Evolutionary conservation across 2,797 vertebrate species (phyloP).

Genomic region (Morelia viridis): DNA sequence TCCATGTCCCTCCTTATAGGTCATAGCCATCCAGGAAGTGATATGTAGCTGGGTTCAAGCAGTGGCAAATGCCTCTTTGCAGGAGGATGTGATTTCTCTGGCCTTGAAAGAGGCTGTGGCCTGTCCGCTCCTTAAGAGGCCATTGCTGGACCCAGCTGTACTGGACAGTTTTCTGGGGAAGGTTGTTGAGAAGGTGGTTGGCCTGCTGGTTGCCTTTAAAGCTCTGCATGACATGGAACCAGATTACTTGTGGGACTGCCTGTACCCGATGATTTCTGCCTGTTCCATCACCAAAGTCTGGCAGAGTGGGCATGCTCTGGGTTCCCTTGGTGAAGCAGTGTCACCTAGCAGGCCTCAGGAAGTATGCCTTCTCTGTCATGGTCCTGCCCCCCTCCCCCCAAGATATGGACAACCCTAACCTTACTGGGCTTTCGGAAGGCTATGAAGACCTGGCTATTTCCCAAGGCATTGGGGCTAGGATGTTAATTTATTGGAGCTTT

Average conservation of each 20-base stretch:
- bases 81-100: background rate
- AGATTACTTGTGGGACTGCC: background rate
- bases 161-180: background rate
- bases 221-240: background rate
- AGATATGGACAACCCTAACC: background rate
- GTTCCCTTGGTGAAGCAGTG: background rate
- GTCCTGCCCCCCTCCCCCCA: background rate
- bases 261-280: background rate
- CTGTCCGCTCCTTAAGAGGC: background rate
- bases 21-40: background rate
- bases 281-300: background rate
- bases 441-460: background rate
- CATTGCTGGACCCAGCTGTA: background rate
- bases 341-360: background rate
- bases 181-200: background rate
- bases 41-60: background rate
- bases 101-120: background rate
- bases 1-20: background rate
- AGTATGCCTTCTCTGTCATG: background rate
- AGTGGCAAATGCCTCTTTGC: background rate
- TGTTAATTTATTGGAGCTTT: background rate
- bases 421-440: background rate
- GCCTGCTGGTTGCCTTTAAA: background rate
- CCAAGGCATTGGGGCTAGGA: background rate
- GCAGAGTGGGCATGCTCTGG: background rate